Evolutionary conservation across 2,113 vertebrate genomes (phyloP).

Genomic region (Elephantulus edwardii): DNA sequence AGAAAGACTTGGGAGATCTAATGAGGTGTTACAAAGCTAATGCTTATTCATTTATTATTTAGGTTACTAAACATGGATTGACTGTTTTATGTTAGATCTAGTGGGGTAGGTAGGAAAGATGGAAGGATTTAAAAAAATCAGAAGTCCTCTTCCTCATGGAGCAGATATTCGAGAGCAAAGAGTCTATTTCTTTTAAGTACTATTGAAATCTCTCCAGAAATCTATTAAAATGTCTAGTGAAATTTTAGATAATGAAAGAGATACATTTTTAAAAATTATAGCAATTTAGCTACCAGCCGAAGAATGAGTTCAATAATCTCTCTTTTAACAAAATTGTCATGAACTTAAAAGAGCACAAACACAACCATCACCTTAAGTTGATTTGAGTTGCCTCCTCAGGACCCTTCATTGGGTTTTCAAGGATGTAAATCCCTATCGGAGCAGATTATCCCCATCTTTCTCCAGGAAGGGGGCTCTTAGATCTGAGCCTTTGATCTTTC

Average conservation of each 20-base stretch:
- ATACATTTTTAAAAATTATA: background rate
- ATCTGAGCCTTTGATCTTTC: too few species aligned
- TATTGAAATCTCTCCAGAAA: background rate
- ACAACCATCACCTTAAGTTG: too few species aligned
- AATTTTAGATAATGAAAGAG: background rate
- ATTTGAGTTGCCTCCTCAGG: too few species aligned
- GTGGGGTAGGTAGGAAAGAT: background rate
- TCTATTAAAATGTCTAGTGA: background rate
- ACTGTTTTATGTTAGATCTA: too few species aligned
- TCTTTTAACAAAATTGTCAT: background rate
- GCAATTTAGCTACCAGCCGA: background rate
- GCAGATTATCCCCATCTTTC: too few species aligned
- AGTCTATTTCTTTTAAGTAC: background rate
- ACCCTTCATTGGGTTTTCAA: too few species aligned
- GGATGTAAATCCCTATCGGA: too few species aligned
- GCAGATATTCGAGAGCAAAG: background rate
- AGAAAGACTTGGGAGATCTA: background rate
- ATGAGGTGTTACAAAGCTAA: background rate
- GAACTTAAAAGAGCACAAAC: too few species aligned
- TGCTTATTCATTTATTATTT: background rate
- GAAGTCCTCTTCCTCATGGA: background rate
- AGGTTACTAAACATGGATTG: background rate
- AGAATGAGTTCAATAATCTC: background rate
- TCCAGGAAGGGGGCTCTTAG: too few species aligned
- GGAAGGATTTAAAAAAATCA: background rate